Percentiles rank a stretch among this genome's conserved stretches.
Evolutionary conservation across 2,797 vertebrate species (phyloP).

Genomic region (Yasuhikotakia modesta): DNA sequence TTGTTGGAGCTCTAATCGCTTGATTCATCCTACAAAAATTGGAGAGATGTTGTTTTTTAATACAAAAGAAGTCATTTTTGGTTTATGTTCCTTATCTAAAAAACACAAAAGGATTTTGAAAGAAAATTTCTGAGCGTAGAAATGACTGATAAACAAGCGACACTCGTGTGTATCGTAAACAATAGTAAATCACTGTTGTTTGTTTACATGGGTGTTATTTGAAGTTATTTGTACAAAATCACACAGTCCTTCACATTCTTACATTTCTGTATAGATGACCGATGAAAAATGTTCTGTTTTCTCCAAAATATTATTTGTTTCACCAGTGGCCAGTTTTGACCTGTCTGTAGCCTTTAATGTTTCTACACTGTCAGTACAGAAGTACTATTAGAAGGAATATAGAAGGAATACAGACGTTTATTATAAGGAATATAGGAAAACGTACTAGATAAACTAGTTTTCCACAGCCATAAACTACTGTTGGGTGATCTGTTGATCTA

Average conservation of each 20-base stretch:
- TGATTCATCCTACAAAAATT: slow-evolving; percentile 60
- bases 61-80: slow-evolving; percentile 68
- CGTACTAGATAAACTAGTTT: no score
- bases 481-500: no score
- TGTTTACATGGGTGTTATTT: slow-evolving; percentile 2
- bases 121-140: slow-evolving; percentile 70
- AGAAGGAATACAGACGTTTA: background rate
- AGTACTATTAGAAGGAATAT: no score
- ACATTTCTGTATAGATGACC: slow-evolving; percentile 39
- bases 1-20: slow-evolving; percentile 72
- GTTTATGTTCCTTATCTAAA: slow-evolving; percentile 65
- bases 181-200: background rate
- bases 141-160: slow-evolving; percentile 56
- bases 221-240: background rate
- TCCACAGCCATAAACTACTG: no score
- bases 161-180: slow-evolving; percentile 35
- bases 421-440: no score
- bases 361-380: no score
- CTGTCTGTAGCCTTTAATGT: background rate
- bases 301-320: background rate
- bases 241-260: slow-evolving; percentile 40
- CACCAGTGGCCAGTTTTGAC: background rate
- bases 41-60: slow-evolving; percentile 62
- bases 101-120: slow-evolving; percentile 67
- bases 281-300: no score